A percentile compares a stretch with the other conserved stretches of the same genome.
Conservation (phyloP, 2,888 invertebrate species). For the Drosophila recens region DNA sequence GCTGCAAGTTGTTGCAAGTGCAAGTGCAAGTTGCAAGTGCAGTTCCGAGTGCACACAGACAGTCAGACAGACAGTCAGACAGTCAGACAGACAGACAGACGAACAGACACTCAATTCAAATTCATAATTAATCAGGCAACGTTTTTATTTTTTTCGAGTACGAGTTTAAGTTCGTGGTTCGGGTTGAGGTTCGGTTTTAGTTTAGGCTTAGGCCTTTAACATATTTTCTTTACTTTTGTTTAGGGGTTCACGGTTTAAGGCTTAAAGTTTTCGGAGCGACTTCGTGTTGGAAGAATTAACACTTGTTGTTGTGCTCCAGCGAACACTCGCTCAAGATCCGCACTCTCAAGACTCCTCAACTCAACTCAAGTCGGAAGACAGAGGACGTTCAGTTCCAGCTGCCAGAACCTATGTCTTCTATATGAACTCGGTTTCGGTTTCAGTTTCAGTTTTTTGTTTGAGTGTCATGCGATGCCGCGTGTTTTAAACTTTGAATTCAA, state of each 20-base stretch:
- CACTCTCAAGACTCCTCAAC: conserved; percentile 8
- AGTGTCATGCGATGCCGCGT: conserved; percentile 37
- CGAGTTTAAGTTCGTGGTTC: background rate
- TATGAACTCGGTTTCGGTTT: conserved; percentile 14
- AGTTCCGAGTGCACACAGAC: conserved; percentile 31
- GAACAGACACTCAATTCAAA: conserved; percentile 52
- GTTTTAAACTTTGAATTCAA: conserved; percentile 4
- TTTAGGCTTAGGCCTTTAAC: conserved; percentile 2
- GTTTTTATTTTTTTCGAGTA: conserved; percentile 1
- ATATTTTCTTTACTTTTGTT: conserved; percentile 1
- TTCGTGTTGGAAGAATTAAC: conserved; percentile 38
- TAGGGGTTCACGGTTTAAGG: conserved; percentile 5
- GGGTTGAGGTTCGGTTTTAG: conserved; percentile 5
- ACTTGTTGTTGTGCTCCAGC: conserved; percentile 55
- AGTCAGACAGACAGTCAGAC: conserved; percentile 24
- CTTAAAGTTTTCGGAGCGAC: conserved; percentile 18
- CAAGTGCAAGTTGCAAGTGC: conserved; percentile 36
- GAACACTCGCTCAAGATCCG: conserved; percentile 36
- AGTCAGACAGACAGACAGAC: conserved; percentile 18
- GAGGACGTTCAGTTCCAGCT: background rate
- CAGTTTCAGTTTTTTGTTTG: conserved; percentile 7
- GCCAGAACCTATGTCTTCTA: conserved; percentile 14
- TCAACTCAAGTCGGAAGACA: conserved; percentile 3
- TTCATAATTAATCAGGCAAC: conserved; percentile 75
- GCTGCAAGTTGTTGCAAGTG: conserved; percentile 17